phyloP scores from a whole-genome alignment of 2,797 vertebrate species.

The Netta rufina region DNA sequence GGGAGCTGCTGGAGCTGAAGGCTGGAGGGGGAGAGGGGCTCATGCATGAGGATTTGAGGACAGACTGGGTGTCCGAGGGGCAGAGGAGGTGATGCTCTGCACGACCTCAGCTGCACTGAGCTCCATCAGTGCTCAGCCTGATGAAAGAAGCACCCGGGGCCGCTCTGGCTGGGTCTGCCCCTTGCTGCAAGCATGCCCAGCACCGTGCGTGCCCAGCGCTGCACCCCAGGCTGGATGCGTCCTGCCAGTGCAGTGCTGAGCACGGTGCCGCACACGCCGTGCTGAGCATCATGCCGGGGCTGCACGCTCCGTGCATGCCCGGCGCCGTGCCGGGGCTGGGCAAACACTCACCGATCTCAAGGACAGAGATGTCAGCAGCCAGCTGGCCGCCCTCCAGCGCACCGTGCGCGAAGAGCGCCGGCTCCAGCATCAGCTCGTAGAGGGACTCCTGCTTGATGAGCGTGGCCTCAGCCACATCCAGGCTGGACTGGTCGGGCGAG shows the following conservation, averaged over 20 bases:
- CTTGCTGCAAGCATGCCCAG: accelerated
- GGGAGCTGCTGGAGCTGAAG: neutral
- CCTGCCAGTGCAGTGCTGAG: neutral
- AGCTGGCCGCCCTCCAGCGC: conserved; percentile 65
- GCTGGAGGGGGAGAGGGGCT: neutral
- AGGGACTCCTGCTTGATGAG: conserved; percentile 85
- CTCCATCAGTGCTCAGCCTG: neutral
- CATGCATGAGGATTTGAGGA: accelerated
- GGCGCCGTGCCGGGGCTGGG: accelerated
- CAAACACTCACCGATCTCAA: conserved; percentile 83
- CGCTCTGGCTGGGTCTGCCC: accelerated
- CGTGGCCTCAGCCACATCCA: conserved; percentile 81
- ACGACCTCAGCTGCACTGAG: neutral
- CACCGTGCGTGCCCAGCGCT: accelerated
- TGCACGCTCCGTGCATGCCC: accelerated
- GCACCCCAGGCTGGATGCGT: neutral
- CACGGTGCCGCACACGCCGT: neutral
- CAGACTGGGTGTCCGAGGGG: accelerated
- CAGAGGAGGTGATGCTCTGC: neutral
- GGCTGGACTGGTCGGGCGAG: conserved; percentile 85
- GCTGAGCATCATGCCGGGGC: accelerated
- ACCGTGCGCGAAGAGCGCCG: conserved; percentile 77
- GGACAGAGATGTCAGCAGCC: conserved; percentile 78
- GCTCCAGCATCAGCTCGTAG: conserved; percentile 87
- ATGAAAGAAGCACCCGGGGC: neutral